Conservation (phyloP, 2,113 vertebrate species). For the Alouatta palliata region DNA sequence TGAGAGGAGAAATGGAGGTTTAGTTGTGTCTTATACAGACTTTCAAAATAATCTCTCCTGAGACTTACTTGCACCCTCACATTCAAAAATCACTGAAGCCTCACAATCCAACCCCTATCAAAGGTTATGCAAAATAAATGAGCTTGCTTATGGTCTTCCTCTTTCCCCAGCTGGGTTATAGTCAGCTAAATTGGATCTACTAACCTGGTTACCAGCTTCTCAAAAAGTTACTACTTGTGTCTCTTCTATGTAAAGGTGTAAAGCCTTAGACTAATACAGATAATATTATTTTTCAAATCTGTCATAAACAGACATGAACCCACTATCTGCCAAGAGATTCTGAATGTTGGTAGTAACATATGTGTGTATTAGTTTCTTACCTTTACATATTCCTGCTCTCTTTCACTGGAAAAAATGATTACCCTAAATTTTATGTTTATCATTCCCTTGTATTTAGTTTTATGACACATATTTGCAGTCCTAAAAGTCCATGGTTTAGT, state of each 20-base stretch:
- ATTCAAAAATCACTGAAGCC: neutral
- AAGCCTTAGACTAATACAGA: neutral
- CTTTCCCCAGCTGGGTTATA: neutral
- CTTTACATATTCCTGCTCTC: neutral
- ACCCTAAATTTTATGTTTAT: neutral
- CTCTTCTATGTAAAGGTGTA: neutral
- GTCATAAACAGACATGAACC: neutral
- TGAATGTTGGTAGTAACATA: neutral
- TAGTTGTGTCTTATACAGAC: neutral
- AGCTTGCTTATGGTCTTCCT: neutral
- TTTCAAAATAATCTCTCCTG: neutral
- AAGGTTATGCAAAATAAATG: neutral
- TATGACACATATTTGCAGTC: neutral
- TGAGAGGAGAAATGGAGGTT: neutral
- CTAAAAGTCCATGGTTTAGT: neutral
- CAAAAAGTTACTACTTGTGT: neutral
- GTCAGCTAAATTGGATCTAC: neutral
- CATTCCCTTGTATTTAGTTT: neutral
- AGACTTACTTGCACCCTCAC: neutral
- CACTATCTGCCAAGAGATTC: neutral
- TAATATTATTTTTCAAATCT: neutral
- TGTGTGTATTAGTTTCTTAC: neutral
- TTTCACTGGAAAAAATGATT: neutral
- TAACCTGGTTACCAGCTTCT: neutral
- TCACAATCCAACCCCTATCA: neutral